phyloP scores from a whole-genome alignment of 1,140 invertebrate genomes.

The Bombus difficillimus region DNA sequence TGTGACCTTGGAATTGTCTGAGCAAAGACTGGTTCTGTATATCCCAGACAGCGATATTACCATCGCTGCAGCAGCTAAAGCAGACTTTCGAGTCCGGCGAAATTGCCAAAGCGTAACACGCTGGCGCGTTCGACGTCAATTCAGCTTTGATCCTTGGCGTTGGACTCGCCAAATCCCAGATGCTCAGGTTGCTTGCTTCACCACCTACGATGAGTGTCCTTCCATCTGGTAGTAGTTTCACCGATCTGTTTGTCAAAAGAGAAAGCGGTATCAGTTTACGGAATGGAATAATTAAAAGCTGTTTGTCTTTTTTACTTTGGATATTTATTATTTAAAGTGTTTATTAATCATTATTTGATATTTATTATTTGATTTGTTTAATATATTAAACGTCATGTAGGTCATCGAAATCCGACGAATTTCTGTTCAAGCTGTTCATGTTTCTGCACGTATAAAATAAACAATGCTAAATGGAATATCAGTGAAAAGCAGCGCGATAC shows the following conservation, averaged over 20 bases:
- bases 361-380: not conserved
- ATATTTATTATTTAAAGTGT: not conserved
- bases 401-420: not conserved
- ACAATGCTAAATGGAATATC: not conserved
- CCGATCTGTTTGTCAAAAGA: slow-evolving; percentile 82
- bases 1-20: slow-evolving; percentile 98
- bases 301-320: too few relatives aligned
- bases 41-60: slow-evolving; percentile 98
- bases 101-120: slow-evolving; percentile 98
- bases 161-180: slow-evolving; percentile 97
- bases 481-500: not conserved
- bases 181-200: slow-evolving; percentile 97
- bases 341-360: not conserved
- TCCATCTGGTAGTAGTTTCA: slow-evolving; percentile 98
- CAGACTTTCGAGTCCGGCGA: slow-evolving; percentile 98
- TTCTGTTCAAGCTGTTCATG: not conserved
- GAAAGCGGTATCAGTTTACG: not conserved
- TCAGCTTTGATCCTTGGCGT: slow-evolving; percentile 96
- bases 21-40: slow-evolving; percentile 96
- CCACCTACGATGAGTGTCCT: slow-evolving; percentile 98
- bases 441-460: not conserved
- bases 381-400: not conserved
- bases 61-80: slow-evolving; percentile 98
- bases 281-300: not conserved
- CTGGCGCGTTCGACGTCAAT: slow-evolving; percentile 96